Conservation (phyloP, 2,888 invertebrate genomes). For the Pyrgus malvae region DNA sequence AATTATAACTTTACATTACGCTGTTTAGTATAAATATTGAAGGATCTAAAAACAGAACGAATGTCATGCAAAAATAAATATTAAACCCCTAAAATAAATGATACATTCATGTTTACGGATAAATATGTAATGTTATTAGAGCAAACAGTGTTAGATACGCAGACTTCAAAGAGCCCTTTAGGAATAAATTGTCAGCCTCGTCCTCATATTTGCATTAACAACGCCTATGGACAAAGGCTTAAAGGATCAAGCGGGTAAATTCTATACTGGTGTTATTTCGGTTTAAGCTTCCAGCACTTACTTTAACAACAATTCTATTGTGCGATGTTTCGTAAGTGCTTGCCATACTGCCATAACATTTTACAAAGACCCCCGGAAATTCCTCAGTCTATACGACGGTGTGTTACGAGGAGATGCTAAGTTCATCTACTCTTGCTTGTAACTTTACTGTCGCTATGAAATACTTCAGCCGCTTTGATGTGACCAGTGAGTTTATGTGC, state of each 20-base stretch:
- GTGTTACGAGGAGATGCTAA: slow-evolving; percentile 22
- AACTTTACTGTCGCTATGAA: slow-evolving; percentile 53
- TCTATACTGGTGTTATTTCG: slow-evolving; percentile 20
- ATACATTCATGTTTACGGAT: not conserved
- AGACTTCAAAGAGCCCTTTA: slow-evolving; percentile 14
- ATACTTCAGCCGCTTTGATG: slow-evolving; percentile 51
- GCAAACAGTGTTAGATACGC: not conserved
- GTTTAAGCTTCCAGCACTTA: slow-evolving; percentile 21
- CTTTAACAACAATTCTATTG: slow-evolving; percentile 26
- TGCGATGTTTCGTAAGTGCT: slow-evolving; percentile 20
- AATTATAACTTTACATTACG: too few relatives aligned
- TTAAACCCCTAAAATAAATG: too few relatives aligned
- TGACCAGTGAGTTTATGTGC: slow-evolving; percentile 46
- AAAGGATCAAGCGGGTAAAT: slow-evolving; percentile 17
- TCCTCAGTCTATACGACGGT: slow-evolving; percentile 20
- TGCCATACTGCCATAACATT: slow-evolving; percentile 20
- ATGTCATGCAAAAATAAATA: too few relatives aligned
- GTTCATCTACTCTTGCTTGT: slow-evolving; percentile 32
- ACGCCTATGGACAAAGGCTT: slow-evolving; percentile 15
- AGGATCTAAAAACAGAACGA: too few relatives aligned
- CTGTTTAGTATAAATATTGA: too few relatives aligned
- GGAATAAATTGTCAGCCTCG: slow-evolving; percentile 6
- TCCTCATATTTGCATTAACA: slow-evolving; percentile 15
- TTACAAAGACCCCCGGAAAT: slow-evolving; percentile 23
- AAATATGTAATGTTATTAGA: slow-evolving; percentile 3